Evolutionary conservation across 2,113 vertebrate genomes (phyloP).

Genomic region (Rhegmatorhina hoffmannsi): DNA sequence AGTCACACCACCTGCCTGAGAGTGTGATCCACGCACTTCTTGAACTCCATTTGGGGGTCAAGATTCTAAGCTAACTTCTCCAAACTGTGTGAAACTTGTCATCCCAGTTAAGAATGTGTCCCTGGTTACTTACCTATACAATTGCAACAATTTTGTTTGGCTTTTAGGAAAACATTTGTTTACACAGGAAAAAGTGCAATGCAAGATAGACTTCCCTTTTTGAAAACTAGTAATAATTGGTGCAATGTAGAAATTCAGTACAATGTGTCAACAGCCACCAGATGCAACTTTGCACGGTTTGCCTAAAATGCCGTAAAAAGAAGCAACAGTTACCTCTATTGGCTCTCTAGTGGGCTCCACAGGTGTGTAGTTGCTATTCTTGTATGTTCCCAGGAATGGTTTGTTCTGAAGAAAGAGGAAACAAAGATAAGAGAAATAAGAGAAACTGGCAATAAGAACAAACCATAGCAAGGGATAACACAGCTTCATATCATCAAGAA

Average conservation of each 20-base stretch:
- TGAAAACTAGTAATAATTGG: background rate
- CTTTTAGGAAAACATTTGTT: background rate
- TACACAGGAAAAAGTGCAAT: background rate
- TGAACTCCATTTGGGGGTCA: background rate
- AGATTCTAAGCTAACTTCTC: background rate
- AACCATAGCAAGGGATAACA: background rate
- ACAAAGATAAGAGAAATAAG: background rate
- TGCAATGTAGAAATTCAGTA: background rate
- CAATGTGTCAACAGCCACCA: background rate
- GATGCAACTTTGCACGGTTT: background rate
- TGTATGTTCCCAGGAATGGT: slow-evolving; percentile 82
- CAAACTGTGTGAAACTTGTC: background rate
- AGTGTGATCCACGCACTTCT: background rate
- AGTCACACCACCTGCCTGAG: background rate
- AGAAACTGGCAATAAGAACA: background rate
- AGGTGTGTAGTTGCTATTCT: slow-evolving; percentile 82
- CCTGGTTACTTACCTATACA: background rate
- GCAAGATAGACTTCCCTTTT: background rate
- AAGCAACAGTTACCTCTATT: slow-evolving; percentile 71
- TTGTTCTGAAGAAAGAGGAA: slow-evolving; percentile 67
- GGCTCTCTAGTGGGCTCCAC: slow-evolving; percentile 67
- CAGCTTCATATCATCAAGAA: background rate
- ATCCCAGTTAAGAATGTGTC: background rate
- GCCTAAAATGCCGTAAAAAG: background rate
- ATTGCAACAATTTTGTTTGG: background rate